Conservation (phyloP, 2,113 vertebrate genomes). For the Phylloscopus trochiloides region DNA sequence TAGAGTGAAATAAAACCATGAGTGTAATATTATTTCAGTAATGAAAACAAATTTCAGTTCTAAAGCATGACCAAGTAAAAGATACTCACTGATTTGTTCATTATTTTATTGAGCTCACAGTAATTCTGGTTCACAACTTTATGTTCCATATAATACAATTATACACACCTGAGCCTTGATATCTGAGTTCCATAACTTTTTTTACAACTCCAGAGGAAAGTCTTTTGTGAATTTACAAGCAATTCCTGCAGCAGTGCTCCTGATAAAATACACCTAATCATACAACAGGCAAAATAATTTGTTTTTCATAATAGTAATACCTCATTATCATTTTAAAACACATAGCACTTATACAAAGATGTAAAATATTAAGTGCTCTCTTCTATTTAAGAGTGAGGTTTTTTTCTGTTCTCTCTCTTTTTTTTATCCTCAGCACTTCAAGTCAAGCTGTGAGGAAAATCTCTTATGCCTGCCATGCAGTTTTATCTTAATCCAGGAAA, state of each 20-base stretch:
- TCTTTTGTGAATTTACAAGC: constrained; percentile 18
- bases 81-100: not conserved
- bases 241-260: not conserved
- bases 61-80: constrained; percentile 9
- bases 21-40: not conserved
- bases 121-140: constrained; percentile 46
- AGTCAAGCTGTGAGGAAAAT: constrained; percentile 51
- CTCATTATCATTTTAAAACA: constrained; percentile 12
- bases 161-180: constrained; percentile 8
- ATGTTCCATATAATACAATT: constrained; percentile 45
- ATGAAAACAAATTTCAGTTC: not conserved
- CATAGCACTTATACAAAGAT: not conserved
- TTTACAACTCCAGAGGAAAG: constrained; percentile 29
- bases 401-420: not conserved
- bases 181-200: constrained; percentile 18
- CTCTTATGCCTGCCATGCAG: constrained; percentile 27
- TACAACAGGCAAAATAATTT: not conserved
- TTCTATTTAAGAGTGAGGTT: not conserved
- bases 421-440: not conserved
- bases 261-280: not conserved
- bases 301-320: not conserved
- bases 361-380: not conserved
- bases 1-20: constrained; percentile 37
- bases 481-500: constrained; percentile 55
- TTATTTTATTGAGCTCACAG: constrained; percentile 25